Evolutionary conservation across 2,797 vertebrate genomes (phyloP).

Genomic region (Odontamblyopus rebecca): DNA sequence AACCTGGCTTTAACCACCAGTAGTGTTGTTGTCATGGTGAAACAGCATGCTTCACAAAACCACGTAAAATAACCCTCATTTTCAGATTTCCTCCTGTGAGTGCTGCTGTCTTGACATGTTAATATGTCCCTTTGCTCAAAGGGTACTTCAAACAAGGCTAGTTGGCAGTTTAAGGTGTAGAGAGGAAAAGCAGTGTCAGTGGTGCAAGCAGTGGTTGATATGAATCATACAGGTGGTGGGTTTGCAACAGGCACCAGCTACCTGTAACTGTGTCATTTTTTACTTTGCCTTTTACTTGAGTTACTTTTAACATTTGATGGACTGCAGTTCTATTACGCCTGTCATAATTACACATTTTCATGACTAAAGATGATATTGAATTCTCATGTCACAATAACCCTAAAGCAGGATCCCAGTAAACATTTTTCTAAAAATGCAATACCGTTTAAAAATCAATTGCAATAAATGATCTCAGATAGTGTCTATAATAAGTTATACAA

Average conservation of each 20-base stretch:
- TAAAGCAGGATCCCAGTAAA: too few relatives aligned
- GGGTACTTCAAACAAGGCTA: not conserved
- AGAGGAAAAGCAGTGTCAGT: not conserved
- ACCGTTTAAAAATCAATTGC: too few relatives aligned
- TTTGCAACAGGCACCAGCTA: not conserved
- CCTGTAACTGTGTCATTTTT: not conserved
- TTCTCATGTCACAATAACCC: not conserved
- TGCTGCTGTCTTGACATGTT: slow-evolving; percentile 2
- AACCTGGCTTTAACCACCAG: not conserved
- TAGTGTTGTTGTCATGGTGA: slow-evolving; percentile 6
- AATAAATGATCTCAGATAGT: too few relatives aligned
- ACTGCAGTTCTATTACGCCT: not conserved
- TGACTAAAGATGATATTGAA: not conserved
- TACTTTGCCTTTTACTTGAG: not conserved
- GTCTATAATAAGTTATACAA: too few relatives aligned
- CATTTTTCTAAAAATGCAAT: too few relatives aligned
- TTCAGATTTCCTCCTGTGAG: not conserved
- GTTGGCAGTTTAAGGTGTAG: not conserved
- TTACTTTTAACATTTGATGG: not conserved
- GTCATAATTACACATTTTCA: not conserved
- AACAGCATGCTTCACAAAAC: not conserved
- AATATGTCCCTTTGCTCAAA: not conserved
- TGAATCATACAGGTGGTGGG: not conserved
- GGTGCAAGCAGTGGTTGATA: not conserved
- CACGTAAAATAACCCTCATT: not conserved